Conservation (phyloP, 2,113 vertebrate species). For the Podocnemis expansa region DNA sequence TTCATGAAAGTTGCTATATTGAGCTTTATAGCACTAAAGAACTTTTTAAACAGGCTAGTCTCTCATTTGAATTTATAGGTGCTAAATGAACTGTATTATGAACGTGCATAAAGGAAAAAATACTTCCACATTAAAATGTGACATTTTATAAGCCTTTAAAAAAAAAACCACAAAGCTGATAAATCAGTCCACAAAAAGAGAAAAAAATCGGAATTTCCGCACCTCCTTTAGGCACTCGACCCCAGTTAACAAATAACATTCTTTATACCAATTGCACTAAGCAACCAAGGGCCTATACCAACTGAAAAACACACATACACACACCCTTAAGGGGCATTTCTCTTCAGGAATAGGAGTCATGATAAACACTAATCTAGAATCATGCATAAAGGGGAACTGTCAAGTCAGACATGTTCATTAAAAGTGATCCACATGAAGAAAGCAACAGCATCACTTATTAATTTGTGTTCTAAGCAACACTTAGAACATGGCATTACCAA, state of each 20-base stretch:
- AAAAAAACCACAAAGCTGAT: not conserved
- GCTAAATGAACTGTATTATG: not conserved
- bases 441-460: constrained; percentile 20
- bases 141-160: not conserved
- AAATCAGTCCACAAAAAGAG: not conserved
- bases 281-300: not conserved
- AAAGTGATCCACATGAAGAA: not conserved
- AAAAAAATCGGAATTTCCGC: not conserved
- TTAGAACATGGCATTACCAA: not conserved
- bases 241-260: not conserved
- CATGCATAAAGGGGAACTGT: not conserved
- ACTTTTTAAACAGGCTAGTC: not conserved
- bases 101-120: not conserved
- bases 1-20: not conserved
- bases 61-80: not conserved
- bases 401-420: not conserved
- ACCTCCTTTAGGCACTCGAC: not conserved
- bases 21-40: not conserved
- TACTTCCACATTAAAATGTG: not conserved
- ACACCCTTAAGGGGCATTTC: not conserved
- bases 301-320: too few species aligned
- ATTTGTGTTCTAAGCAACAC: not conserved
- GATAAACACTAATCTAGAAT: not conserved
- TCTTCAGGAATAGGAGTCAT: not conserved
- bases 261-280: not conserved